Evolutionary conservation across 2,113 vertebrate genomes (phyloP).

Genomic region (mouse (Mus musculus)): GRCm39 chr15:14556501-14557000

Average conservation of each 20-base stretch:
- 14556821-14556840: slow-evolving; percentile 74
- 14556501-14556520: neutral
- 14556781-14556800: slow-evolving; percentile 73
- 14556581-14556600: slow-evolving; percentile 20
- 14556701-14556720: neutral
- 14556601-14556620: neutral
- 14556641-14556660: neutral
- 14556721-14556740: slow-evolving; percentile 40
- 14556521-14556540: neutral
- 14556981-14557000: slow-evolving; percentile 55
- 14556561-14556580: neutral
- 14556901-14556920: slow-evolving; percentile 73
- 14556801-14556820: slow-evolving; percentile 76
- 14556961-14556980: slow-evolving; percentile 70
- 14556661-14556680: neutral
- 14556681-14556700: no score
- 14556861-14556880: slow-evolving; percentile 78
- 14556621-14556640: neutral
- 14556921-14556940: slow-evolving; percentile 80
- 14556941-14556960: slow-evolving; percentile 80
- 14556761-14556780: slow-evolving; percentile 26
- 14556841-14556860: slow-evolving; percentile 78
- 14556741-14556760: slow-evolving; percentile 32
- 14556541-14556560: neutral
- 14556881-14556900: slow-evolving; percentile 60